phyloP scores from a whole-genome alignment of 1,140 invertebrate species.

The Scaptomyza pallida region DNA sequence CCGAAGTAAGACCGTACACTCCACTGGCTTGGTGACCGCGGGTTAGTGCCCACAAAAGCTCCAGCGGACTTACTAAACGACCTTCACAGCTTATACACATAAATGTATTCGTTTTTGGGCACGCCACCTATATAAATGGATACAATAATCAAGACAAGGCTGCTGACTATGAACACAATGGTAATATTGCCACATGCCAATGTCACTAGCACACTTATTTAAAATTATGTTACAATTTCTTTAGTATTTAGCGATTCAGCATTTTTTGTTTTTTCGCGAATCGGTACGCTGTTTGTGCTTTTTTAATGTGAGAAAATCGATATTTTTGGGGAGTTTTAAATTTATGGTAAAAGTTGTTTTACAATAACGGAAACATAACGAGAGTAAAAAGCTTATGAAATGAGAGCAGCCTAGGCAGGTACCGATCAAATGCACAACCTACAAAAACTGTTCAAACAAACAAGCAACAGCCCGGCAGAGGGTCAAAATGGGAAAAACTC shows the following conservation, averaged over 20 bases:
- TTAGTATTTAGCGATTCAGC: too few relatives aligned
- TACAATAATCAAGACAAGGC: background rate
- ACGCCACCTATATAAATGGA: background rate
- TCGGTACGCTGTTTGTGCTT: too few relatives aligned
- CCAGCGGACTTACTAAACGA: constrained; percentile 44
- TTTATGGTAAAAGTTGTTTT: background rate
- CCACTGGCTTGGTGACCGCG: constrained; percentile 44
- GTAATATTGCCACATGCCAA: constrained; percentile 10
- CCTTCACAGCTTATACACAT: constrained; percentile 52
- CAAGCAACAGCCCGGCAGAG: constrained; percentile 24
- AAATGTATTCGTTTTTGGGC: too few relatives aligned
- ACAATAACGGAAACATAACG: background rate
- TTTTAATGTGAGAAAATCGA: background rate
- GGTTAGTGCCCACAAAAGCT: constrained; percentile 4
- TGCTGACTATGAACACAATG: constrained; percentile 6
- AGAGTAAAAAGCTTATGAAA: background rate
- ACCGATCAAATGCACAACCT: constrained; percentile 62
- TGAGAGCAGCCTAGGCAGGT: constrained; percentile 11
- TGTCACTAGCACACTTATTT: background rate
- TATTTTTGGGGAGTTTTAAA: too few relatives aligned
- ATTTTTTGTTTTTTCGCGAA: too few relatives aligned
- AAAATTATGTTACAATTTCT: too few relatives aligned
- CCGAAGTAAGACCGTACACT: constrained; percentile 47
- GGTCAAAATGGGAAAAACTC: background rate
- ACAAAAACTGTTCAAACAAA: constrained; percentile 56